Evolutionary conservation across 2,113 vertebrate species (phyloP), one percentile per base, ranked within the genome.

Genomic region (Megaceryle maxima): DNA sequence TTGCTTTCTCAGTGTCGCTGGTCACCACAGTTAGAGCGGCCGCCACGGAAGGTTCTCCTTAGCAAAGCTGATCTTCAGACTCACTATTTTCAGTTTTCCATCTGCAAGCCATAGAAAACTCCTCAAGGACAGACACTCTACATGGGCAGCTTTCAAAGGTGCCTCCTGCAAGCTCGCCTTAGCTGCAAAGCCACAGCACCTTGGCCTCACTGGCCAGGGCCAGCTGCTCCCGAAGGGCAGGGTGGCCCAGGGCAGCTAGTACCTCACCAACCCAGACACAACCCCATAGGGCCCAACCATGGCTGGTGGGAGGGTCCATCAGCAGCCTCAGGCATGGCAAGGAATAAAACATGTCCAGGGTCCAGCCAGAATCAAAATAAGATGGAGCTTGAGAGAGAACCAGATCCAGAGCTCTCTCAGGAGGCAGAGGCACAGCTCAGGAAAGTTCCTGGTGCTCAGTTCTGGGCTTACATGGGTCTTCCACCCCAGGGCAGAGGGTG

Each of bases 371-470:
- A 51, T 43, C 6, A 50, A 55, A 37, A 37, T 17, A n/a, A 69
- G 24, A 17, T 21, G 28, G 9, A 73, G 28, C 10, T 29, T 11
- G 55, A 50, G 24, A 51, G 3, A 31, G 19, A 13, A 17, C 13
- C 10, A 28, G 35, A 33, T 13, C 26, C 41, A 15, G 20, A 57
- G 15, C 1, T 37, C 28, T 29, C 16, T 31, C 16, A 4, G 0
- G 5, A 24, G 20, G 8, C 33, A 81, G 62, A 3, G 3, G 21
- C 41, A 9, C 28, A 15, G 9, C 31, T 57, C 46, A 26, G 31
- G 35, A 53, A 19, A 20, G 4, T 3, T 0, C 4, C 10, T 2
- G 8, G 2, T 31, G 21, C 29, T 11, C n/a, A 77, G 29, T 43
- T 10, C n/a, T 0, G 3, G 70, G 14, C n/a, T 82, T 66, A 72